Evolutionary conservation across 2,797 vertebrate species (phyloP), one percentile per base, ranked within the genome.

Genomic region (Catamblyrhynchus diadema): DNA sequence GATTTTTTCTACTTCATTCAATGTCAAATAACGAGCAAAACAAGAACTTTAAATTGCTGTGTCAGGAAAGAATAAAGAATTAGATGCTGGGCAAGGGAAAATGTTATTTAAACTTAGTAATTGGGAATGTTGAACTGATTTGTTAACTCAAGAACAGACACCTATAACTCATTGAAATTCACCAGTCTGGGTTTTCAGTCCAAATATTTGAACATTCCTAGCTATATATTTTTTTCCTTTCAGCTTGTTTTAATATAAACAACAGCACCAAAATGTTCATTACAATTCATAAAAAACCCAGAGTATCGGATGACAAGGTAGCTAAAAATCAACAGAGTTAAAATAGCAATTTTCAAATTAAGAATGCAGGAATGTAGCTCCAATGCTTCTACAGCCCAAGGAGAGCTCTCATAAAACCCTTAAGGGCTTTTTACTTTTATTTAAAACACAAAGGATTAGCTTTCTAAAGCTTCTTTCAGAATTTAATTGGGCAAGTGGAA

Each of bases 401-500:
- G 14, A 88, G 35, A 89, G n/a, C 53, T 64, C 71, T 83, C 37
- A 64, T 33, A 74, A 93, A 92, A 57, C 30, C 50, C 73, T 90
- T 71, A 65, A 65, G 37, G 82, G 80, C n/a, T 78, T 95, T 87
- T 85, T 35, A 61, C 39, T 87, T 91, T 50, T 75, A 77, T 74
- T 92, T 87, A 80, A 88, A 85, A 65, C 37, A 90, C 83, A 88
- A 90, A 85, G 69, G 79, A 92, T 85, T 83, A 86, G 59, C 78
- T 88, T 95, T 92, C 88, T 72, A 93, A 93, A 91, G 82, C 72
- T 86, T 65, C 91, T 72, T 81, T 83, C 0, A 20, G 47, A 93
- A 93, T 81, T 87, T 93, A 89, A 92, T 92, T 95, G 89, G 79
- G 30, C 48, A 95, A 95, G 71, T 74, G 14, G 73, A 92, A 86